Base-by-base conservation (phyloP, 2,888 invertebrate genomes). In the Conops quadrifasciatus region DNA sequence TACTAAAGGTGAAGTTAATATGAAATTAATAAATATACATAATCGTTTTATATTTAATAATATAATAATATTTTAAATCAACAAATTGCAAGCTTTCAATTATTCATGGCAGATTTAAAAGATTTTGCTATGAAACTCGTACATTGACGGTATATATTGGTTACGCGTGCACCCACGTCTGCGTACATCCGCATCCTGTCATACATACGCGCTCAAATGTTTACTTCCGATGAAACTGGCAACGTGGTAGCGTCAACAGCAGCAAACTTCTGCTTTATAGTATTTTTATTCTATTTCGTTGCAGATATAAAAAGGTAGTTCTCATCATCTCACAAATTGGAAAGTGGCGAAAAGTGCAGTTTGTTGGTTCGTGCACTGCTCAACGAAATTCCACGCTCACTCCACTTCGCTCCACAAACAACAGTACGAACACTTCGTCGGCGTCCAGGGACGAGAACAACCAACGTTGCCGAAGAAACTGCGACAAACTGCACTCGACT, bases 241-340 rank as follows among this genome's bases (percentile, higher is more conserved):
- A 51, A 67, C 59, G 58, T 67, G 67, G 56, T 56, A 36, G 56
- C 67, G 45, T 36, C 9, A 36, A 36, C 36, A 7, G 4, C 36
- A 36, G 36, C 4, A 9, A 36, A 36, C 36, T 36, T 36, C 9
- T 36, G 9, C 36, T 51, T 51, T 19, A 28, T 36, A 4, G 62
- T 43, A 30, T 51, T 49, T 24, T 51, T n/a, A 16, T n/a, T 16
- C 9, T 45, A 43, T 45, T 19, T 0, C 19, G 13, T 43, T 62
- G 19, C 19, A 60, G 3, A 45, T 45, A 28, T 53, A 36, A 36
- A 36, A 36, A 4, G 36, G 36, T 36, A 36, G 36, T 36, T 36
- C 36, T 4, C 53, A 15, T 58, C 30, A 43, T 26, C 45, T 69
- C 66, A 65, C 69, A 72, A 72, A 72, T 72, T 72, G 15, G 24